Evolutionary conservation across 1,140 invertebrate genomes (phyloP), one percentile per base, ranked within the genome.

Genomic region (Neodiprion lecontei): DNA sequence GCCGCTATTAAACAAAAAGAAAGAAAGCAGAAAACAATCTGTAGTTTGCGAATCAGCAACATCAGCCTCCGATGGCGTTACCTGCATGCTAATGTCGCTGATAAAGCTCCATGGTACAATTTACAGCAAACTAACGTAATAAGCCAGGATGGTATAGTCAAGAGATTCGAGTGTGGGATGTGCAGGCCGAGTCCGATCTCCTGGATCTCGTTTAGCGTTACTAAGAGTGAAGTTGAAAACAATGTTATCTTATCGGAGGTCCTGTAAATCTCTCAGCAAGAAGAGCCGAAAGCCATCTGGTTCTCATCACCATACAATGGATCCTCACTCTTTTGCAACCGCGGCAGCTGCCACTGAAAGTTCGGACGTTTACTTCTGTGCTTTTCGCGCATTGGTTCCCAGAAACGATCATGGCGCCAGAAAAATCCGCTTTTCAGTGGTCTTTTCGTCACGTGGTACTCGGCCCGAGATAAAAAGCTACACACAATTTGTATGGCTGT

Each of bases 281-380:
- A 17, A 61, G n/a, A 61, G 53, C 53, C 53, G 53, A 61, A 61
- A 61, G 53, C 11, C 53, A 61, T 17, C 53, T 61, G 53, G 53
- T 61, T 61, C 53, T 61, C 53, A 61, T 61, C 53, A 61, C 53
- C 53, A 61, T 61, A 61, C 53, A 61, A 61, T 61, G n/a, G 53
- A 61, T 61, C 53, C 53, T 61, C 53, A 9, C 11, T 61, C 11
- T 61, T 61, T 61, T 12, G 53, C 53, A 61, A 61, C 53, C 4
- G 11, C 53, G n/a, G 53, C 53, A 12, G 53, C 53, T 61, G 53
- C 28, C 5, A 40, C 28, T 40, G 53, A 17, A 61, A 61, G 4
- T 61, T 61, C n/a, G 53, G 53, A 12, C 11, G 3, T 5, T 61
- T 61, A 14, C 53, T 61, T 61, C 11, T 61, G 28, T 61, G 11